A percentile compares a stretch with the other conserved stretches of the same genome.
Evolutionary conservation across 2,888 invertebrate species (phyloP).

Genomic region (Agrochola macilenta): DNA sequence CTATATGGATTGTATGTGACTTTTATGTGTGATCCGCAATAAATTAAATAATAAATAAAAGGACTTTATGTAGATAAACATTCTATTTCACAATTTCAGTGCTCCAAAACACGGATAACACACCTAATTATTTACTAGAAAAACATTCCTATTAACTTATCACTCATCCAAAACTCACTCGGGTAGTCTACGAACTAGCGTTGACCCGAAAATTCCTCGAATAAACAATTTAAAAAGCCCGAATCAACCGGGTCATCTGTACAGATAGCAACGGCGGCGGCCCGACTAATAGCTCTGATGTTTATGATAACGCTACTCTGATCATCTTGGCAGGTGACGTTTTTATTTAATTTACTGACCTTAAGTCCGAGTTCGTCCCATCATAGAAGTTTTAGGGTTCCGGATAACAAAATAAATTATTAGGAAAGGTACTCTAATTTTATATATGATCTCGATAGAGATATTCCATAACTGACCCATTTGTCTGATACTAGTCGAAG

Average conservation of each 20-base stretch:
- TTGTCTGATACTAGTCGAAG: no score
- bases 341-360: slow-evolving; percentile 48
- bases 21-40: no score
- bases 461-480: no score
- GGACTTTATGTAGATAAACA: background rate
- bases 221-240: background rate
- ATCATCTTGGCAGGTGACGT: slow-evolving; percentile 39
- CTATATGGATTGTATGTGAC: no score
- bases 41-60: no score
- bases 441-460: no score
- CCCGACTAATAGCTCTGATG: slow-evolving; percentile 47
- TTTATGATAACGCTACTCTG: slow-evolving; percentile 45
- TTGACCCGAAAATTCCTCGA: slow-evolving; percentile 28
- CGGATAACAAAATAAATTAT: background rate
- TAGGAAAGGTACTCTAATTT: no score
- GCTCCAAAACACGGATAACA: background rate
- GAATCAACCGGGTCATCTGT: slow-evolving; percentile 46
- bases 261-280: slow-evolving; percentile 16
- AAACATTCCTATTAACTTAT: slow-evolving; percentile 9
- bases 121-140: background rate
- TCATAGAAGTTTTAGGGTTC: slow-evolving; percentile 1
- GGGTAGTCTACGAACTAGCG: background rate
- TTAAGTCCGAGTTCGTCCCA: background rate
- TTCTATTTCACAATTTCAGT: background rate
- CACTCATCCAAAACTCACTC: background rate